Conservation (phyloP, 2,888 invertebrate genomes). For the Ennomos fuscantarius region DNA sequence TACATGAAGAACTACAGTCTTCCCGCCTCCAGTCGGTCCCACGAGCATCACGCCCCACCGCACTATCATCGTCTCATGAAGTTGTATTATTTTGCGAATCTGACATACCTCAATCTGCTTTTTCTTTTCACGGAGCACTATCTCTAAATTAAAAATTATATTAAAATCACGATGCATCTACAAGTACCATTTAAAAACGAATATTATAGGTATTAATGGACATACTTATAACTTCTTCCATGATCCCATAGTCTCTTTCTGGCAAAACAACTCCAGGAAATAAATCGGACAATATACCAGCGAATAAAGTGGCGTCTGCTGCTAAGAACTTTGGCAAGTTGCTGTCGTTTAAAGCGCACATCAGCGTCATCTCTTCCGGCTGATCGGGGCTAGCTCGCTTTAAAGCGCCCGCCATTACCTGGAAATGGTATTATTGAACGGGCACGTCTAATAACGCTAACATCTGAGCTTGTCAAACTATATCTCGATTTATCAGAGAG, state of each 20-base stretch:
- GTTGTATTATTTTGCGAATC: conserved; percentile 91
- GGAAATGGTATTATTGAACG: conserved; percentile 1
- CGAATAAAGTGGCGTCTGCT: conserved; percentile 93
- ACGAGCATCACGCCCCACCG: conserved; percentile 97
- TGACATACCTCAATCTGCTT: conserved; percentile 88
- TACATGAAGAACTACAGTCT: conserved; percentile 90
- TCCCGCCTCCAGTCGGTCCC: conserved; percentile 95
- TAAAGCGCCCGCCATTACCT: conserved; percentile 94
- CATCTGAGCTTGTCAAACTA: no score
- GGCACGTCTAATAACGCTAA: no score
- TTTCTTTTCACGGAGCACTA: conserved; percentile 82
- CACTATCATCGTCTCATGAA: conserved; percentile 96
- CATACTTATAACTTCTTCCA: conserved; percentile 88
- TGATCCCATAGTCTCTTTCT: conserved; percentile 90
- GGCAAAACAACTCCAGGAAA: conserved; percentile 94
- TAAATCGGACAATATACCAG: conserved; percentile 94
- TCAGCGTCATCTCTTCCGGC: conserved; percentile 92
- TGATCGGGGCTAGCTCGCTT: conserved; percentile 94
- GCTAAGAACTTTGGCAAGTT: conserved; percentile 96
- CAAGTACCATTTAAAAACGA: no score
- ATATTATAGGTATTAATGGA: conserved; percentile 19
- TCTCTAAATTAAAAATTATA: conserved; percentile 44
- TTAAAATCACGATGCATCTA: no score
- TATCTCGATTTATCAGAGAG: no score
- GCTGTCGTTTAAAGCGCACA: conserved; percentile 94